Percentiles rank a stretch among this genome's conserved stretches.
phyloP scores from a whole-genome alignment of 2,888 invertebrate genomes.

The Stictocephala bisonia region DNA sequence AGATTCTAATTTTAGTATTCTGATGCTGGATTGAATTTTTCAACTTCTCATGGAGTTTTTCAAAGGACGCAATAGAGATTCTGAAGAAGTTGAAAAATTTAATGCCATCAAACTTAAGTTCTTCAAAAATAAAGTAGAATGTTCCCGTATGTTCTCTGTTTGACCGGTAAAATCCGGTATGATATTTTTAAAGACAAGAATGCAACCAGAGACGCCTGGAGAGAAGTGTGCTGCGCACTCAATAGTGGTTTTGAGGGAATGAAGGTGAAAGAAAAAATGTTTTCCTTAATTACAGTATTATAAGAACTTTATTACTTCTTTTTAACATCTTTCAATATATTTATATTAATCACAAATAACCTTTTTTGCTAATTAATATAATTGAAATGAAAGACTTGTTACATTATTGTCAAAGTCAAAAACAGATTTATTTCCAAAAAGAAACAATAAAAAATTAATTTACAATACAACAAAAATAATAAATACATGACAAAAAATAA shows the following conservation, averaged over 20 bases:
- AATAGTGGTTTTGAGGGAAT: slow-evolving; percentile 32
- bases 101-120: slow-evolving; percentile 13
- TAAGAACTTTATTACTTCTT: too few relatives aligned
- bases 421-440: too few relatives aligned
- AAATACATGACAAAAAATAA: too few relatives aligned
- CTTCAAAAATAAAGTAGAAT: slow-evolving; percentile 26
- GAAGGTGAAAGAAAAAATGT: slow-evolving; percentile 38
- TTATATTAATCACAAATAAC: too few relatives aligned
- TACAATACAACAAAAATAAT: too few relatives aligned
- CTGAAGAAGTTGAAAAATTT: slow-evolving; percentile 33
- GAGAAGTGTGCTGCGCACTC: slow-evolving; percentile 42
- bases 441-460: too few relatives aligned
- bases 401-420: too few relatives aligned
- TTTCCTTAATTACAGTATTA: too few relatives aligned
- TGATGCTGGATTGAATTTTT: slow-evolving; percentile 41
- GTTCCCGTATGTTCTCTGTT: neutral
- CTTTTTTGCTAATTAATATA: too few relatives aligned
- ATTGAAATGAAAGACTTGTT: too few relatives aligned
- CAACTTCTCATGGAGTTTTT: neutral
- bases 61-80: slow-evolving; percentile 22
- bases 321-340: too few relatives aligned
- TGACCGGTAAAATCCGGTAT: neutral
- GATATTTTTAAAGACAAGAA: slow-evolving; percentile 51
- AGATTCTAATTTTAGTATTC: slow-evolving; percentile 44
- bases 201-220: slow-evolving; percentile 52